Percentiles rank a stretch among this genome's conserved stretches.
phyloP scores from a whole-genome alignment of 2,888 invertebrate genomes.

The Drosophila algonquin region DNA sequence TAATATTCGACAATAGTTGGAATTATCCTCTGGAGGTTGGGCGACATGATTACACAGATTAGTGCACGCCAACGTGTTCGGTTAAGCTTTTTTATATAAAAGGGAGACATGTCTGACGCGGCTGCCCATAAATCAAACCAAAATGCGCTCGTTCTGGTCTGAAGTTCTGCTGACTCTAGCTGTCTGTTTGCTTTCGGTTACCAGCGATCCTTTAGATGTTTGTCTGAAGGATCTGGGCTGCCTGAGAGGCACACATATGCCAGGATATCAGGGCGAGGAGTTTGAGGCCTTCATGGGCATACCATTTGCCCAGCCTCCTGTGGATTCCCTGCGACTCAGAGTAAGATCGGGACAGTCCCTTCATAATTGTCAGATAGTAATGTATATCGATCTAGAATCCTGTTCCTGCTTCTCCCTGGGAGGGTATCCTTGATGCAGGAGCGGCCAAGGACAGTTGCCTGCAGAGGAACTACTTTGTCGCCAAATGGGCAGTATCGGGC shows the following conservation, averaged over 20 bases:
- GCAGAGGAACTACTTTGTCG: constrained; percentile 83
- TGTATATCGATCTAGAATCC: constrained; percentile 72
- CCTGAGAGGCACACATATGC: constrained; percentile 69
- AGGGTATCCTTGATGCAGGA: constrained; percentile 72
- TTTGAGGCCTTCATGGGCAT: constrained; percentile 83
- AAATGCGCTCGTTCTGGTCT: not conserved
- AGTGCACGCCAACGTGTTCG: not conserved
- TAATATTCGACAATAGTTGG: constrained; percentile 21
- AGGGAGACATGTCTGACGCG: not conserved
- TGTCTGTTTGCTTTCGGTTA: constrained; percentile 1
- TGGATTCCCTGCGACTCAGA: constrained; percentile 76
- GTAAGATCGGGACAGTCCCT: constrained; percentile 45
- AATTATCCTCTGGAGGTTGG: constrained; percentile 1
- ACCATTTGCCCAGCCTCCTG: constrained; percentile 82
- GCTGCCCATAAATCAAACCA: not conserved
- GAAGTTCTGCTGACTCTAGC: constrained; percentile 32
- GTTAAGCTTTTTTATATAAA: not conserved
- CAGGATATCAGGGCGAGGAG: constrained; percentile 65
- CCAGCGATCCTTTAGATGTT: constrained; percentile 54
- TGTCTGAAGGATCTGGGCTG: constrained; percentile 73
- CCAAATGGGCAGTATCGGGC: constrained; percentile 76
- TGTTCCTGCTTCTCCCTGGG: constrained; percentile 64
- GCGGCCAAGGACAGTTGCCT: constrained; percentile 82
- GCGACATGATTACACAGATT: not conserved
- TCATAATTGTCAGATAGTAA: not conserved